These are phyloP conservation scores for Podocnemis expansa DNA, from an alignment of 2,113 vertebrate genomes.

Conservation along the genomic window DNA sequence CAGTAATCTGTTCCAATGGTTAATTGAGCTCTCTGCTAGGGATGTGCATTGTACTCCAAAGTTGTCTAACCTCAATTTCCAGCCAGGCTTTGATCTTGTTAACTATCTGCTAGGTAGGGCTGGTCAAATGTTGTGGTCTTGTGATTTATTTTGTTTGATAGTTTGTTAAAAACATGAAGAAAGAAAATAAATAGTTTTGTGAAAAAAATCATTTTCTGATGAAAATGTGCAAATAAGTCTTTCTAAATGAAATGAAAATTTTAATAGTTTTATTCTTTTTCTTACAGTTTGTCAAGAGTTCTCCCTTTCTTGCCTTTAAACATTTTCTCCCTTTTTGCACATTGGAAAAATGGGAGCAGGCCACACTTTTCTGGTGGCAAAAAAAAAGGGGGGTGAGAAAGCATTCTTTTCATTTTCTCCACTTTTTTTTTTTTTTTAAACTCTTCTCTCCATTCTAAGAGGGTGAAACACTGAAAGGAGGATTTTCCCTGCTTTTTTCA, in stretches of 20 bases:
- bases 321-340: neutral
- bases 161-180: neutral
- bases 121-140: neutral
- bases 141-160: neutral
- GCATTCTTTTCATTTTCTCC: neutral
- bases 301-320: neutral
- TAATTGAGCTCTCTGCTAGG: neutral
- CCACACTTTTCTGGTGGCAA: neutral
- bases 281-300: neutral
- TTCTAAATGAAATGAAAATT: neutral
- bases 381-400: neutral
- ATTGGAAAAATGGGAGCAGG: neutral
- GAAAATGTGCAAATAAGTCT: neutral
- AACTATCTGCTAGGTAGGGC: accelerated
- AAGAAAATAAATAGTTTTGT: neutral
- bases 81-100: neutral
- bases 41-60: neutral
- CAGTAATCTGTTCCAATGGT: neutral
- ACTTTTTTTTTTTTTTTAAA: neutral
- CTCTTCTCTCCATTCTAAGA: neutral
- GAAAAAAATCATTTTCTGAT: neutral
- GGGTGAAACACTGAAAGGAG: neutral
- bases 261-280: neutral
- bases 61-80: neutral
- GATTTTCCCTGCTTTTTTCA: neutral